These are phyloP conservation scores for Myotis lucifugus DNA, from an alignment of 2,113 vertebrate species.

Conservation along the genomic window DNA sequence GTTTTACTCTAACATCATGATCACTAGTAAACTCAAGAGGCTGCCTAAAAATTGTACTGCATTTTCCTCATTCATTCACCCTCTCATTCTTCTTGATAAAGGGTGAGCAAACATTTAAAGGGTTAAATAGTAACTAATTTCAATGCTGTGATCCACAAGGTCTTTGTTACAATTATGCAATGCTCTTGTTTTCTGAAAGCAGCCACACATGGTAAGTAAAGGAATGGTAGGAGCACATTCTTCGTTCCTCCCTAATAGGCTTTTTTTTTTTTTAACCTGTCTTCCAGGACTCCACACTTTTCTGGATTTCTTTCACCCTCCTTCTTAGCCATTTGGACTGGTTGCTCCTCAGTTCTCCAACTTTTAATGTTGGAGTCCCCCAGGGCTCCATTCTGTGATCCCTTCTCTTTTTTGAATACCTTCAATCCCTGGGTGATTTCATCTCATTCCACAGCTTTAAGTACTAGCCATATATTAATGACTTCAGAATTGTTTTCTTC, in stretches of 20 bases:
- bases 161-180: background rate
- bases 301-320: background rate
- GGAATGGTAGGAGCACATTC: background rate
- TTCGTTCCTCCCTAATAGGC: background rate
- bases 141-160: background rate
- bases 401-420: background rate
- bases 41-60: background rate
- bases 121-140: background rate
- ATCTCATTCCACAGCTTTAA: background rate
- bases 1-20: background rate
- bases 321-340: background rate
- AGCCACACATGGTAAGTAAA: background rate
- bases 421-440: background rate
- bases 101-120: background rate
- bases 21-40: background rate
- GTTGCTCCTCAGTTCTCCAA: background rate
- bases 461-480: background rate
- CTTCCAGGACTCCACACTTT: background rate
- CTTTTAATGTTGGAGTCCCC: background rate
- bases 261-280: background rate
- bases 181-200: background rate
- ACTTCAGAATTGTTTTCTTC: background rate
- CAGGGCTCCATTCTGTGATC: background rate
- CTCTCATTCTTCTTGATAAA: background rate
- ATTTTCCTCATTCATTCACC: background rate